Percentiles rank a stretch among this genome's conserved stretches.
Evolutionary conservation across 1,140 invertebrate species (phyloP).

Genomic region (Drosophila varians): DNA sequence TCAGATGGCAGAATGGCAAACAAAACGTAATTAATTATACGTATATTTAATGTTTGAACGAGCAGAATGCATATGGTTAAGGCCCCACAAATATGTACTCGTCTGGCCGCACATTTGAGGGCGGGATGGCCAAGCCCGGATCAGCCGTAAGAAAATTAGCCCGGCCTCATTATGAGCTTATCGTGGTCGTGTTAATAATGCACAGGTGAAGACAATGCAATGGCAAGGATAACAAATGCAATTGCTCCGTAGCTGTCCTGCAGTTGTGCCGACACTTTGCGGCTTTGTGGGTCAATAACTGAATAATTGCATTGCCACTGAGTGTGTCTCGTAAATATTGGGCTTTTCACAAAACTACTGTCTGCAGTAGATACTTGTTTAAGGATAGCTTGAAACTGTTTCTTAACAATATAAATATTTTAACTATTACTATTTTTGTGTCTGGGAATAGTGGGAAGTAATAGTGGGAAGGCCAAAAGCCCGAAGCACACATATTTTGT

Average conservation of each 20-base stretch:
- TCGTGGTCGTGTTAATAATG: constrained; percentile 74
- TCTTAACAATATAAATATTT: too few relatives aligned
- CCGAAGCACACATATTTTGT: constrained; percentile 59
- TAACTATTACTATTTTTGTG: too few relatives aligned
- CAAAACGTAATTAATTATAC: background rate
- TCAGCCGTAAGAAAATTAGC: constrained; percentile 52
- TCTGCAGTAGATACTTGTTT: too few relatives aligned
- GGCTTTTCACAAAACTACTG: background rate
- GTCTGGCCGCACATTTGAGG: constrained; percentile 55
- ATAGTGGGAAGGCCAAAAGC: background rate
- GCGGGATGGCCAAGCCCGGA: constrained; percentile 12
- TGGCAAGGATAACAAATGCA: constrained; percentile 3
- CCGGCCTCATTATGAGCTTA: constrained; percentile 74
- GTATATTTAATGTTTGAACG: constrained; percentile 1
- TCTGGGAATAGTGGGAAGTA: background rate
- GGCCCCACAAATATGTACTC: constrained; percentile 25
- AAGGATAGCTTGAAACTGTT: too few relatives aligned
- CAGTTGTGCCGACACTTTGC: constrained; percentile 54
- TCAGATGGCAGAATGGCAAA: background rate
- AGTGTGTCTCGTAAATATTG: constrained; percentile 29
- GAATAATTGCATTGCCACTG: constrained; percentile 59
- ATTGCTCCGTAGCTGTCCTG: background rate
- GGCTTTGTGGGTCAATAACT: constrained; percentile 77
- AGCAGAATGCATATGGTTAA: constrained; percentile 6
- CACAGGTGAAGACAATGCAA: constrained; percentile 55